Evolutionary conservation across 2,113 vertebrate species (phyloP), one percentile per base, ranked within the genome.

Genomic region (Todiramphus chloris): DNA sequence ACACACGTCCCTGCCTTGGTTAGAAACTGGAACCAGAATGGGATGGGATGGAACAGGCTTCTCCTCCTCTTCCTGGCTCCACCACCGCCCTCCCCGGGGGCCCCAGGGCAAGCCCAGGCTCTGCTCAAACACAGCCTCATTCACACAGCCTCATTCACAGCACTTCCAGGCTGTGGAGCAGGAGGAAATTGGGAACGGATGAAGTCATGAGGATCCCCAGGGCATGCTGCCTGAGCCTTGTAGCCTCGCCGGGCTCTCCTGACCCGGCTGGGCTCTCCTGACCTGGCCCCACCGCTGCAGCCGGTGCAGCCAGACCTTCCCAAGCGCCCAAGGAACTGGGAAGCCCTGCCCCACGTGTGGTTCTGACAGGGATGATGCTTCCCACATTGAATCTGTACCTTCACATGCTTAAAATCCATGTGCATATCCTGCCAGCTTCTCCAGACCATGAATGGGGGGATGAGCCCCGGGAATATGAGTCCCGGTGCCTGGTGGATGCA

Each of bases 151-250:
- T 18, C 91, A 44, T 9, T 87, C 87, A 90, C 7, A 4, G 91
- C 77, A 67, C 72, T 96, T 96, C 94, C 94, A 91, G 82, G 62
- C 91, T 27, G 51, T 0, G 19, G 60, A 37, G 41, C 55, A 78
- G 88, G 73, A 87, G 90, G 81, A 87, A 91, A 87, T 18, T 48
- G 82, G 78, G 55, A 93, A 88, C 0, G 16, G 90, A 79, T 79
- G 94, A 89, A 95, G 72, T 81, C 94, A 94, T 24, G 56, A 93
- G 76, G 83, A 90, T 86, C 87, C 72, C 87, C 11, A 5, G 70
- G 87, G 81, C 87, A 83, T 1, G 1, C 0, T 4, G 72, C 84
- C 77, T 30, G 77, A 5, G 21, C 35, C 73, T 84, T 30, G 5
- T 13, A 92, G 60, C 56, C 70, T 3, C 5, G 55, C 72, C 13